These are phyloP conservation scores for Tapera naevia DNA, from an alignment of 2,797 vertebrate genomes.

Conservation along the genomic window DNA sequence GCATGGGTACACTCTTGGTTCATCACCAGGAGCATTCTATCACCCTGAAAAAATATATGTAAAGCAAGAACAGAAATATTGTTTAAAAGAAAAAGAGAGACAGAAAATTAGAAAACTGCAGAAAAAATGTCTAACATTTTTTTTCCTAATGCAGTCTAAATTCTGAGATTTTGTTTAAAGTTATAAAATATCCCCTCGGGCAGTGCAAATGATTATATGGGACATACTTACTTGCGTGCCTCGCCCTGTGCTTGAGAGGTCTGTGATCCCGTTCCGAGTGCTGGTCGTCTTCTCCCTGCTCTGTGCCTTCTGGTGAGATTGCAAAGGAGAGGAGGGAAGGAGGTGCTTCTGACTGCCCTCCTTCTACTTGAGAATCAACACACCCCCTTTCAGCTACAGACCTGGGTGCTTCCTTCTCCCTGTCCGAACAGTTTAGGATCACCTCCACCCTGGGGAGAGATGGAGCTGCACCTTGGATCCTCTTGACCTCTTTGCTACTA, in stretches of 20 bases:
- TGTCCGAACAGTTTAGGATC: constrained; percentile 76
- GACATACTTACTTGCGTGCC: constrained; percentile 92
- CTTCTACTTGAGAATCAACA: constrained; percentile 86
- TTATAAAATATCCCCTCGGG: neutral
- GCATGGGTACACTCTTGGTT: neutral
- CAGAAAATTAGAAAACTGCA: neutral
- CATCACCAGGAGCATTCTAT: neutral
- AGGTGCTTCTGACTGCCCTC: constrained; percentile 85
- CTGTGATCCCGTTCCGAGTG: constrained; percentile 85
- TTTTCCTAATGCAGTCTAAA: neutral
- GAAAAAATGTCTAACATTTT: neutral
- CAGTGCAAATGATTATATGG: neutral
- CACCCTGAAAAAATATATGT: neutral
- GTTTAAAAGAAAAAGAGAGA: neutral
- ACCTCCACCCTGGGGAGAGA: constrained; percentile 85
- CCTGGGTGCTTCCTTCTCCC: constrained; percentile 77
- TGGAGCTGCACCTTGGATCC: constrained; percentile 70
- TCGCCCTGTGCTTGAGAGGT: constrained; percentile 93
- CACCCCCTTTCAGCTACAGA: constrained; percentile 79
- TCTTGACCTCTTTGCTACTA: constrained; percentile 74
- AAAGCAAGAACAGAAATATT: neutral
- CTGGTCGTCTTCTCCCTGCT: constrained; percentile 85
- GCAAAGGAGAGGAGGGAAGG: constrained; percentile 87
- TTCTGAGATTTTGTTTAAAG: neutral
- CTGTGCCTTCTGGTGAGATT: constrained; percentile 86